Evolutionary conservation across 2,113 vertebrate genomes (phyloP).

Genomic region (Dipodomys merriami): DNA sequence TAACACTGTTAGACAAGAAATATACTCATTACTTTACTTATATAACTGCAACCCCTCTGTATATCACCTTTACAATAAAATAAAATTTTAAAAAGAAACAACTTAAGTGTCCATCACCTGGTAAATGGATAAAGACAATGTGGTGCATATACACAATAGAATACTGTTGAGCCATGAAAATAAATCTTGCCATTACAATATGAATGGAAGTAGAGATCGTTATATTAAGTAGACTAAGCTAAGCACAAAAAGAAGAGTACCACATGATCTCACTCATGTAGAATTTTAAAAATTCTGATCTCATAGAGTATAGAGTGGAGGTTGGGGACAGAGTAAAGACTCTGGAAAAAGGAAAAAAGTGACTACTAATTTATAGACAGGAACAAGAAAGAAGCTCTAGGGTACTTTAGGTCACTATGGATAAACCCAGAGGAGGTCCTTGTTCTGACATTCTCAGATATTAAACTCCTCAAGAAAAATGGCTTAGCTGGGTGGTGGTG

Average conservation of each 20-base stretch:
- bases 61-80: too few species aligned
- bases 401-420: too few species aligned
- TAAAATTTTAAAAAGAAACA: neutral
- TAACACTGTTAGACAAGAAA: too few species aligned
- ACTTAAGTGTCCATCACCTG: neutral
- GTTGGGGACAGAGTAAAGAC: neutral
- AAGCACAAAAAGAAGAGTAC: neutral
- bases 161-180: neutral
- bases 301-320: neutral
- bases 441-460: neutral
- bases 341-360: neutral
- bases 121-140: neutral
- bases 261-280: neutral
- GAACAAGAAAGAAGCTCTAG: neutral
- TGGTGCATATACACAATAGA: neutral
- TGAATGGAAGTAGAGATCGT: neutral
- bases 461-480: neutral
- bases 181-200: neutral
- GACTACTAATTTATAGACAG: neutral
- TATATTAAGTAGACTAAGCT: neutral
- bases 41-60: too few species aligned
- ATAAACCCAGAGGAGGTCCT: neutral
- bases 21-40: too few species aligned
- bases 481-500: neutral
- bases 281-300: neutral